Evolutionary conservation across 2,797 vertebrate genomes (phyloP), one percentile per base, ranked within the genome.

Genomic region (Phoxinus dragarum): DNA sequence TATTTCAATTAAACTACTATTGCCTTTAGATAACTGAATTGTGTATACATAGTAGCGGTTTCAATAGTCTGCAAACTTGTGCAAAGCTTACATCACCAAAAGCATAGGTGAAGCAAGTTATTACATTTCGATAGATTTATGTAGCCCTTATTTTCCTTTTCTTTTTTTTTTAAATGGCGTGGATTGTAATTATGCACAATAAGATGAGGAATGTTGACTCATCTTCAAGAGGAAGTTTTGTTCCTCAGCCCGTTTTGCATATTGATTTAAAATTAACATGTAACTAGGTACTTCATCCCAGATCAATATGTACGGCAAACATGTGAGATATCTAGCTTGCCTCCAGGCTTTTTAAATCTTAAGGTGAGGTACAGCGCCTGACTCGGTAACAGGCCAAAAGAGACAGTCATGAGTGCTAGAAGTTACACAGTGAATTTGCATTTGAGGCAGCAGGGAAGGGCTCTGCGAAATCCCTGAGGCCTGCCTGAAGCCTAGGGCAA

Each of bases 231-330:
- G 40, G 59, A 66, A 80, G 40, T 67, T 3, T 49, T 71, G 67
- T 71, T 56, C 23, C 67, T 81, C 80, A 56, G 23, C 23, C 66
- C 0, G 1, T 56, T 81, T 81, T 0, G 2, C 64, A 38, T 81
- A 69, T 81, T 69, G 79, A 81, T 54, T 54, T 27, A 40, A 68
- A 69, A 81, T 21, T 11, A 31, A 56, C 66, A 19, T 69, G 14
- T 56, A 69, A 40, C 21, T 17, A 54, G 47, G 4, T 4, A 54
- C 14, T 36, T 64, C 6, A 40, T 69, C 23, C 4, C 36, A 27
- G 23, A 54, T 81, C 67, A 71, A 56, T 71, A 56, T 81, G 34
- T 81, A 56, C 5, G 11, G 34, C 66, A 81, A 54, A 81, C 66
- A 71, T 52, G 2, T 38, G 31, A 36, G 31, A 52, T 68, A 6